Evolutionary conservation across 2,888 invertebrate species (phyloP).

Genomic region (Campoplex nolae): DNA sequence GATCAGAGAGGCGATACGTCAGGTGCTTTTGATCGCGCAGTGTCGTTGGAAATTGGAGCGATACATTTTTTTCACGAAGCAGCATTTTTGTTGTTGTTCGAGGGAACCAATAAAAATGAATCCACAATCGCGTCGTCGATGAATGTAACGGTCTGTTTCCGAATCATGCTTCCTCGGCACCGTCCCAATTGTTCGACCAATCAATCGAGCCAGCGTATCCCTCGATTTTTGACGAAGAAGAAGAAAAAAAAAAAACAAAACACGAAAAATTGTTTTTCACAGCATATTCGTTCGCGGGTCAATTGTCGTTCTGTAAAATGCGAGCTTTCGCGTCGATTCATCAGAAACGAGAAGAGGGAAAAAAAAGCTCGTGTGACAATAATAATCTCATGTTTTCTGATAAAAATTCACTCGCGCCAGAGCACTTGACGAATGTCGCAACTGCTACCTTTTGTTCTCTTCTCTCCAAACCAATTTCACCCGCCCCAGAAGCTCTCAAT

Average conservation of each 20-base stretch:
- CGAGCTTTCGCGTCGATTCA: background rate
- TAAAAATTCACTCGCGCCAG: constrained; percentile 12
- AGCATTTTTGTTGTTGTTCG: background rate
- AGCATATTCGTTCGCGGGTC: constrained; percentile 5
- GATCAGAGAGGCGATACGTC: background rate
- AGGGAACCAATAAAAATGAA: background rate
- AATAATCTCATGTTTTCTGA: constrained; percentile 9
- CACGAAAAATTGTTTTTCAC: constrained; percentile 1
- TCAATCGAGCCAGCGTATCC: constrained; percentile 21
- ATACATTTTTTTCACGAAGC: constrained; percentile 3
- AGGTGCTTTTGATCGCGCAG: constrained; percentile 1
- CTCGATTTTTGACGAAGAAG: background rate
- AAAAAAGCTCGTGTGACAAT: background rate
- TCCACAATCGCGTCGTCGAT: constrained; percentile 34
- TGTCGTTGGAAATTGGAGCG: constrained; percentile 17
- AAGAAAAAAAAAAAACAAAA: background rate
- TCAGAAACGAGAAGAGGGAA: background rate
- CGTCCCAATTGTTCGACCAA: constrained; percentile 35
- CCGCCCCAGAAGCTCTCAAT: constrained; percentile 24
- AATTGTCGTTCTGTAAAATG: background rate
- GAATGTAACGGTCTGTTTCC: constrained; percentile 25
- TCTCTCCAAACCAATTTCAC: background rate
- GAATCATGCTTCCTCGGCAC: background rate
- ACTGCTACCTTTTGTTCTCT: background rate
- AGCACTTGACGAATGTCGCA: background rate